Evolutionary conservation across 2,113 vertebrate species (phyloP).

Genomic region (Elanus axillaris): DNA sequence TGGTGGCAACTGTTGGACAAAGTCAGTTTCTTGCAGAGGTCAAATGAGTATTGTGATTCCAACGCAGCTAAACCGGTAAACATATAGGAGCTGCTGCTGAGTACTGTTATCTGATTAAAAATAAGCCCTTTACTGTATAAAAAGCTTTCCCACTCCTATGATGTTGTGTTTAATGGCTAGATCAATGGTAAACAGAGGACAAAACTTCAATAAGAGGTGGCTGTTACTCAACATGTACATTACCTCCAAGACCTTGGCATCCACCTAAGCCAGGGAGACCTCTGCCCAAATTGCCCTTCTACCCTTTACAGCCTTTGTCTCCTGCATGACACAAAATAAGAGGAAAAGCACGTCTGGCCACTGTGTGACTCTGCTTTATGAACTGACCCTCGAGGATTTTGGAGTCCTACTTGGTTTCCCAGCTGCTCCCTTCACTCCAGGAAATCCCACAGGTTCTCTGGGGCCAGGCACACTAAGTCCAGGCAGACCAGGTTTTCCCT

Average conservation of each 20-base stretch:
- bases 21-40: not conserved
- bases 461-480: constrained; percentile 57
- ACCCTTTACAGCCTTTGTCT: constrained; percentile 68
- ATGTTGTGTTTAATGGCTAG: not conserved
- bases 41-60: not conserved
- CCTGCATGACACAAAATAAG: constrained; percentile 24
- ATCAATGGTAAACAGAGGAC: not conserved
- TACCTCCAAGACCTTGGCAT: constrained; percentile 65
- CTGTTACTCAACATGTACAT: not conserved
- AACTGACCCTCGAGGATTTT: not conserved
- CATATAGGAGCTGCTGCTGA: not conserved
- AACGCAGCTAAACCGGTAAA: not conserved
- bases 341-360: not conserved
- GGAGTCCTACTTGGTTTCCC: constrained; percentile 58
- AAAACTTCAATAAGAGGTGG: not conserved
- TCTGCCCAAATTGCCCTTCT: constrained; percentile 44
- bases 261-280: constrained; percentile 62
- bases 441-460: constrained; percentile 63
- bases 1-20: rapidly evolving
- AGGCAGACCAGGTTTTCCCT: constrained; percentile 72
- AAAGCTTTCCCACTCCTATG: not conserved
- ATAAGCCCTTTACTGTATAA: not conserved
- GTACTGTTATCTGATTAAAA: not conserved
- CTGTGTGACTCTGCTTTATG: not conserved
- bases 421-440: constrained; percentile 66